phyloP scores from a whole-genome alignment of 2,888 invertebrate genomes.

The Eupithecia tripunctaria region DNA sequence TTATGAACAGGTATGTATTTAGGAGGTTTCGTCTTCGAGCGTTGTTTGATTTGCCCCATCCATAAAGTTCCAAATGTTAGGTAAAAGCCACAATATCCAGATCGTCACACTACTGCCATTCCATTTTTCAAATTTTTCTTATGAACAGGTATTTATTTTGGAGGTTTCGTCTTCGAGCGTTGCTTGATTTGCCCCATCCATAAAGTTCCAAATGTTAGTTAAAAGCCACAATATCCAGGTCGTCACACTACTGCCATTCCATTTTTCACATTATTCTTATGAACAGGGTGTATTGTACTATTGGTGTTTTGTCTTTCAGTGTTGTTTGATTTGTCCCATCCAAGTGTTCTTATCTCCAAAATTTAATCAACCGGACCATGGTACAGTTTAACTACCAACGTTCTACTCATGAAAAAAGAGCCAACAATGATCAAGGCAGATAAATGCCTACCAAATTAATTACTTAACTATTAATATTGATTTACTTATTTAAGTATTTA shows the following conservation, averaged over 20 bases:
- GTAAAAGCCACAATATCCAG: conserved; percentile 51
- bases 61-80: conserved; percentile 13
- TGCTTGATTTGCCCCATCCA: not conserved
- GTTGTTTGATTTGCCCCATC: not conserved
- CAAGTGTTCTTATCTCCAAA: no score
- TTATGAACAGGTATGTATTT: conserved; percentile 16
- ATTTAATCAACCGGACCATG: no score
- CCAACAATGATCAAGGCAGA: no score
- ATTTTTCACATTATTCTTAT: conserved; percentile 58
- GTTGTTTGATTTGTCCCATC: not conserved
- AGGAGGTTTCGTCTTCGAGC: not conserved
- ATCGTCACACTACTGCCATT: conserved; percentile 55
- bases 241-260: conserved; percentile 55
- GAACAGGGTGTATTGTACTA: conserved; percentile 18
- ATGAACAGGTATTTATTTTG: conserved; percentile 16
- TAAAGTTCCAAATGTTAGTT: conserved; percentile 20
- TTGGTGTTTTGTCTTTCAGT: no score
- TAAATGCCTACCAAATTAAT: no score
- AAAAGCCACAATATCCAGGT: conserved; percentile 53
- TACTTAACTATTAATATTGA: no score
- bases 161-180: not conserved
- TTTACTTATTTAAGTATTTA: no score
- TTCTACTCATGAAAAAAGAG: no score
- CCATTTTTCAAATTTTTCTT: conserved; percentile 60
- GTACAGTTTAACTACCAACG: no score